phyloP scores from a whole-genome alignment of 2,888 invertebrate species.

The Drosophila melanosoma region DNA sequence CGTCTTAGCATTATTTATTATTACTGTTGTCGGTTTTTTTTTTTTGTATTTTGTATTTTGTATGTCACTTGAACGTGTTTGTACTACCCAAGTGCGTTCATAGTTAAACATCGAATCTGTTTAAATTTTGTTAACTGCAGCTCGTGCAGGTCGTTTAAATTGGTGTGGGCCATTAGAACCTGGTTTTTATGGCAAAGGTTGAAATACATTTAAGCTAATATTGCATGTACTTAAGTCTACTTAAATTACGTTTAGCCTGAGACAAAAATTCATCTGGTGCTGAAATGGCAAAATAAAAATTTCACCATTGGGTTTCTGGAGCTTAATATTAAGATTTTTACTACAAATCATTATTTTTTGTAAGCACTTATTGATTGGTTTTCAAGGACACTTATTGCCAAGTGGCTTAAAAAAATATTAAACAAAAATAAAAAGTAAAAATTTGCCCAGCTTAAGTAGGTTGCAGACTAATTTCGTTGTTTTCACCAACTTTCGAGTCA shows the following conservation, averaged over 20 bases:
- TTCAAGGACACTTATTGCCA: not conserved
- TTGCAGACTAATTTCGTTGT: conserved; percentile 7
- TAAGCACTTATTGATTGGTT: not conserved
- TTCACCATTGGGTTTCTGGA: not conserved
- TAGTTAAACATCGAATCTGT: conserved; percentile 20
- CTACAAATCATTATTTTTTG: not conserved
- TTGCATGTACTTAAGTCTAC: not conserved
- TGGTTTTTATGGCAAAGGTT: not conserved
- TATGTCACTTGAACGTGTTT: conserved; percentile 59
- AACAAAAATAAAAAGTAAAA: not conserved
- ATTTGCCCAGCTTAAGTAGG: not conserved
- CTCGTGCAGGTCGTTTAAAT: conserved; percentile 18
- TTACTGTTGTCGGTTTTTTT: conserved; percentile 12
- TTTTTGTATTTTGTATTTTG: conserved; percentile 17
- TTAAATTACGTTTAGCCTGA: not conserved
- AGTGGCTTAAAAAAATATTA: not conserved
- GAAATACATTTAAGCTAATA: not conserved
- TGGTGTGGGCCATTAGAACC: conserved; percentile 19
- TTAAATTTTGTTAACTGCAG: no score
- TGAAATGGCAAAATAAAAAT: not conserved
- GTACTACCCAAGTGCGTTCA: conserved; percentile 37
- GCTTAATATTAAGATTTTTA: not conserved
- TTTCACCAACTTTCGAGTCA: conserved; percentile 3
- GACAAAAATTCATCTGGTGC: not conserved
- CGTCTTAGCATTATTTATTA: conserved; percentile 46